phyloP scores from a whole-genome alignment of 2,797 vertebrate genomes.

The Lepilemur ruficaudatus region DNA sequence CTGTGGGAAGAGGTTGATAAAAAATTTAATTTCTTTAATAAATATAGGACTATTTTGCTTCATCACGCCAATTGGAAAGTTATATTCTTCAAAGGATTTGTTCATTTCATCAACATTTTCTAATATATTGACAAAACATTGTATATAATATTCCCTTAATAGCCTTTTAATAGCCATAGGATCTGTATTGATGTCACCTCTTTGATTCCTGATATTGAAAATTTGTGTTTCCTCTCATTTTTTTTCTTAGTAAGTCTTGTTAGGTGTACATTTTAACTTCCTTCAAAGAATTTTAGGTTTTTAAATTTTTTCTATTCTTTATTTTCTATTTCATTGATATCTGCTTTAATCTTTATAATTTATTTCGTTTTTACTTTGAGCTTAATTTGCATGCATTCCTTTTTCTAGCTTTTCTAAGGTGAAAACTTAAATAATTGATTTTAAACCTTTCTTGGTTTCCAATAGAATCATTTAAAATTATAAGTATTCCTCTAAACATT shows the following conservation, averaged over 20 bases:
- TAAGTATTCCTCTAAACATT: background rate
- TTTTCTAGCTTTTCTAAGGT: background rate
- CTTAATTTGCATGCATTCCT: background rate
- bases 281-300: slow-evolving; percentile 12
- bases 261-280: background rate
- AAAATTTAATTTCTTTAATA: background rate
- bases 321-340: background rate
- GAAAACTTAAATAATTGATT: background rate
- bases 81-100: slow-evolving; percentile 20
- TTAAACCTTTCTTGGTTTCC: background rate
- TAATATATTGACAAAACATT: background rate
- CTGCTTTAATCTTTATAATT: background rate
- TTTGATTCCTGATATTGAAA: background rate
- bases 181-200: background rate
- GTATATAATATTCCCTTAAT: background rate
- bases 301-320: background rate
- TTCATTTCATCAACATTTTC: background rate
- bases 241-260: background rate
- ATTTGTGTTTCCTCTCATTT: background rate
- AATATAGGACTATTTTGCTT: background rate
- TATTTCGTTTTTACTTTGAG: background rate
- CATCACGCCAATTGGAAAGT: background rate
- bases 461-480: background rate
- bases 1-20: slow-evolving; percentile 7
- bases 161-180: background rate